phyloP scores from a whole-genome alignment of 2,113 vertebrate genomes.

The Microcebus griseorufus region DNA sequence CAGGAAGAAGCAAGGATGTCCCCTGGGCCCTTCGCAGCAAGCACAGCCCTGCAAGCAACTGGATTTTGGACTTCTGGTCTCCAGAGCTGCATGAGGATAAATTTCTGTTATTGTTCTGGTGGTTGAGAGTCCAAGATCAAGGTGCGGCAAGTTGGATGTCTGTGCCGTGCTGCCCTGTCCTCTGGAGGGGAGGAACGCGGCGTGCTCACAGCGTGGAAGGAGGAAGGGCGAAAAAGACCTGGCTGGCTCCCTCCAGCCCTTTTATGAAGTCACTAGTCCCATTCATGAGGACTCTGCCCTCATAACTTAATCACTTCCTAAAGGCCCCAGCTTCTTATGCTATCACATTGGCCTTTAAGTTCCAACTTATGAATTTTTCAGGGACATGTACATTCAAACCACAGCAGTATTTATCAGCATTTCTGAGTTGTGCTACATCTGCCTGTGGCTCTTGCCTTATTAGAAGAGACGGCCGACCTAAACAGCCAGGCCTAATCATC shows the following conservation, averaged over 20 bases:
- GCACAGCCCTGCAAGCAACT: neutral
- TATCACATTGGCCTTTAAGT: neutral
- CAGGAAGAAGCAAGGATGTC: neutral
- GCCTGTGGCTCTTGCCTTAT: neutral
- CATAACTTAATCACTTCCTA: neutral
- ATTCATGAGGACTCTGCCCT: neutral
- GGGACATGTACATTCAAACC: neutral
- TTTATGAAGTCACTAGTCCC: neutral
- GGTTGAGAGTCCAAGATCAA: neutral
- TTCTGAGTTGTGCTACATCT: neutral
- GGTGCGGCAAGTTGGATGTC: neutral
- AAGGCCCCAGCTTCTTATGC: neutral
- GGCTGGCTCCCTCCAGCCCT: neutral
- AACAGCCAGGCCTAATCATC: neutral
- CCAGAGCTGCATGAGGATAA: neutral
- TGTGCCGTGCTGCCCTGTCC: neutral
- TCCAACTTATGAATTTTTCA: neutral
- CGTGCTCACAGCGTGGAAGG: neutral
- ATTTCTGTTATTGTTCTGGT: neutral
- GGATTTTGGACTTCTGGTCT: neutral
- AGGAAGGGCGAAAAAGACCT: neutral
- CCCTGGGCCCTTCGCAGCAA: neutral
- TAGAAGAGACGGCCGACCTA: neutral
- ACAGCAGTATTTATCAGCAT: neutral
- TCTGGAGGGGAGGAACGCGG: neutral